Percentiles rank a stretch among this genome's conserved stretches.
phyloP scores from a whole-genome alignment of 2,113 vertebrate genomes.

The Forbesichthys papilliferus region DNA sequence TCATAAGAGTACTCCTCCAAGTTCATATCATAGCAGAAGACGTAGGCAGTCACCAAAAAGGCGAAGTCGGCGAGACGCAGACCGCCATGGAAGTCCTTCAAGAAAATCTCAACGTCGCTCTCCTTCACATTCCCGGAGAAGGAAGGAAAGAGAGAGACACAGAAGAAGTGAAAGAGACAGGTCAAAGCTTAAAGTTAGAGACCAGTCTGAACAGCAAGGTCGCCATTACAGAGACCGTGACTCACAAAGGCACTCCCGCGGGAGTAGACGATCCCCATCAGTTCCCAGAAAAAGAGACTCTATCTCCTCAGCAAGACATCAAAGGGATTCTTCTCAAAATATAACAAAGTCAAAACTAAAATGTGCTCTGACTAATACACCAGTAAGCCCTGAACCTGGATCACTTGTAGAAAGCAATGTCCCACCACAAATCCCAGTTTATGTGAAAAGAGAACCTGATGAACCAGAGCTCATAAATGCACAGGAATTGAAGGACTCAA shows the following conservation, averaged over 20 bases:
- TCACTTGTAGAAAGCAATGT: conserved; percentile 18
- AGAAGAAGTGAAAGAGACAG: conserved; percentile 63
- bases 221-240: conserved; percentile 53
- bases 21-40: conserved; percentile 53
- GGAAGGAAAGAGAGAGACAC: conserved; percentile 59
- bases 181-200: conserved; percentile 62
- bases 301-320: conserved; percentile 37
- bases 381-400: conserved; percentile 18
- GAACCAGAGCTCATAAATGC: conserved; percentile 4
- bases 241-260: conserved; percentile 49
- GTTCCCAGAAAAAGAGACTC: conserved; percentile 58
- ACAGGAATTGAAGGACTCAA: conserved; percentile 18
- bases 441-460: conserved; percentile 45
- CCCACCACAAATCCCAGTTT: conserved; percentile 1
- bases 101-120: conserved; percentile 55
- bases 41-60: conserved; percentile 65
- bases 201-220: conserved; percentile 55
- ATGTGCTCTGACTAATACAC: conserved; percentile 23
- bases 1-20: conserved; percentile 29
- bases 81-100: conserved; percentile 59
- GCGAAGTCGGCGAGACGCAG: conserved; percentile 57
- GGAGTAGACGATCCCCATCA: conserved; percentile 58
- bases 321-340: conserved; percentile 35
- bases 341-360: conserved; percentile 59
- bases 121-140: conserved; percentile 60